Conservation (phyloP, 2,113 vertebrate species). For the Leucopsar rothschildi region DNA sequence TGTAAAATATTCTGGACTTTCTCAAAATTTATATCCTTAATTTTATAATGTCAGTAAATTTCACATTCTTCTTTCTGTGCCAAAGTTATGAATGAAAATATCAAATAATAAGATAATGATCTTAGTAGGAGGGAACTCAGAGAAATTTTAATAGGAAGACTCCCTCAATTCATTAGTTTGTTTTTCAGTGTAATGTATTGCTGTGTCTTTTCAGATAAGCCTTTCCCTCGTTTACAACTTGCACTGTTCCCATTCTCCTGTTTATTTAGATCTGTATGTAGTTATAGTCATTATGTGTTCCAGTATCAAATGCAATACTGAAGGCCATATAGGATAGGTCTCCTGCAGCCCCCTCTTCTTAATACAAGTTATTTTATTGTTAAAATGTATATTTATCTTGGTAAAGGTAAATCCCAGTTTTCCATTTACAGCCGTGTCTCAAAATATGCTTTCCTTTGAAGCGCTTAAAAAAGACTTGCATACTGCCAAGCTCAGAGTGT, state of each 20-base stretch:
- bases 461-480: background rate
- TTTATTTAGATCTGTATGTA: background rate
- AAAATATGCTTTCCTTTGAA: background rate
- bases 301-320: background rate
- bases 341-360: background rate
- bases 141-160: background rate
- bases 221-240: background rate
- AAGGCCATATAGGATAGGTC: background rate
- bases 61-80: background rate
- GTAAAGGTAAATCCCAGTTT: background rate
- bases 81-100: background rate
- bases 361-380: background rate
- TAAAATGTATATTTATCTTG: background rate
- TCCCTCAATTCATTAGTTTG: fast-evolving
- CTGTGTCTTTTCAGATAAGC: background rate
- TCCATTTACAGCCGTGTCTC: background rate
- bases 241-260: background rate
- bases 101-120: background rate
- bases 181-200: background rate
- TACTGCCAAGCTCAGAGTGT: background rate
- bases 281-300: background rate
- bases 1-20: background rate
- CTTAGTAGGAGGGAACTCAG: background rate
- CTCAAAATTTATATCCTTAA: background rate
- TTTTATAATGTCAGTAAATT: background rate